phyloP scores from a whole-genome alignment of 2,888 invertebrate genomes.

The Eucriotettix oculatus region DNA sequence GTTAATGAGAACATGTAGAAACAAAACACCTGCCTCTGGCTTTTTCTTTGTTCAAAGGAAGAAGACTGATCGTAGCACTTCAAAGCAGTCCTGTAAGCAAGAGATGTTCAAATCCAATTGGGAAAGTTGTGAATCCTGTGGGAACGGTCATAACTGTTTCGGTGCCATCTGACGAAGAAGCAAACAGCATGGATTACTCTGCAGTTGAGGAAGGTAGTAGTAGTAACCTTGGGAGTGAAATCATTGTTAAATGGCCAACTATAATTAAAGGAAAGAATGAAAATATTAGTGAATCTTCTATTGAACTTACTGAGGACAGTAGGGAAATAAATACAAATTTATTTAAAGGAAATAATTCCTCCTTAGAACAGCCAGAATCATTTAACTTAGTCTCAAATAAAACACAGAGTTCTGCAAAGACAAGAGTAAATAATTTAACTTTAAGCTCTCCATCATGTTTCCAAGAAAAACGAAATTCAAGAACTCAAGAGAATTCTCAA shows the following conservation, averaged over 20 bases:
- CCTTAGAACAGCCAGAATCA: too few species aligned
- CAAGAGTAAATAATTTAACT: too few species aligned
- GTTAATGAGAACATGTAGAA: conserved; percentile 15
- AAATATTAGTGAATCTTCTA: background rate
- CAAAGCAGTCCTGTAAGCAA: conserved; percentile 24
- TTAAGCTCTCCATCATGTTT: background rate
- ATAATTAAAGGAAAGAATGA: background rate
- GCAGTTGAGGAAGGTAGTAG: background rate
- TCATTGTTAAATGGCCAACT: conserved; percentile 1
- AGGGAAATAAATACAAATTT: too few species aligned
- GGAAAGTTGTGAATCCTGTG: conserved; percentile 59
- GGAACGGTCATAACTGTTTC: conserved; percentile 47
- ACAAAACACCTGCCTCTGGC: conserved; percentile 59
- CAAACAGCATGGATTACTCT: background rate
- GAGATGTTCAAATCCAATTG: conserved; percentile 24
- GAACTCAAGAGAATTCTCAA: background rate
- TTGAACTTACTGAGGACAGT: background rate
- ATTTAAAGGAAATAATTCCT: too few species aligned
- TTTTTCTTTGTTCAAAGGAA: conserved; percentile 56
- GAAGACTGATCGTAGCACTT: conserved; percentile 25
- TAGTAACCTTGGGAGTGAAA: background rate
- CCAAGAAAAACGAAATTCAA: background rate
- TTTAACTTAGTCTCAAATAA: too few species aligned
- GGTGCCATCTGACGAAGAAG: conserved; percentile 10
- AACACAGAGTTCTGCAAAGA: too few species aligned